Base-by-base conservation (phyloP, 2,797 vertebrate species). In the Melanogrammus aeglefinus region DNA sequence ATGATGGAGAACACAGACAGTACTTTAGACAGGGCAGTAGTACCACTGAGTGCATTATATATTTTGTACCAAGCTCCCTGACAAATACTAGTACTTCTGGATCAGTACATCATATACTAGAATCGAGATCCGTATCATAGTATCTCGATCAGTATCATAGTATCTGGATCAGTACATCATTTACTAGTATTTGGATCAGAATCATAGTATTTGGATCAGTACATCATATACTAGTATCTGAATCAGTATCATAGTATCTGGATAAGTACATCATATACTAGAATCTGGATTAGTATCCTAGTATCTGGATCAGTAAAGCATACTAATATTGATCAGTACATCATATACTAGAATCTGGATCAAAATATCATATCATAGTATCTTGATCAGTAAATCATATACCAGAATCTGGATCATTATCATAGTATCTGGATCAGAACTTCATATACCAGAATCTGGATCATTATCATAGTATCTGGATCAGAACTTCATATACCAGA, bases 11-110 rank as follows among this genome's bases (percentile, higher is more conserved):
- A 90, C 85, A 88, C 89, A 82, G 88, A 92, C 87, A 90, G 88
- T 88, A 91, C 89, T 91, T 89, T 80, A 91, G 87, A 93, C 89
- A 89, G 91, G 87, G 89, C 87, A 86, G 90, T 86, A 86, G 88
- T 89, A 89, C 83, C 81, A 90, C 87, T 77, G 84, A 81, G 81
- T 86, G 80, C 90, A 87, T 88, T 84, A 91, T 90, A 90, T 88
- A 85, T 88, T 88, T 87, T 41, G 88, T 91, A 88, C 84, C 84
- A 84, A 91, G 88, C 84, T 92, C 91, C 91, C 91, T 90, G 91
- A 93, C 91, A 90, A 90, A 88, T 91, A 63, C 57, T 63, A 63
- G 57, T 24, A 1, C n/a, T 21, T 63, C 57, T 63, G 47, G 47
- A 21, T 57, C 47, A 24, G 57, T 24, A 63, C n/a, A 57, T 63